These are phyloP conservation scores for Vireo altiloquus DNA, from an alignment of 2,113 vertebrate genomes.

Conservation along the genomic window DNA sequence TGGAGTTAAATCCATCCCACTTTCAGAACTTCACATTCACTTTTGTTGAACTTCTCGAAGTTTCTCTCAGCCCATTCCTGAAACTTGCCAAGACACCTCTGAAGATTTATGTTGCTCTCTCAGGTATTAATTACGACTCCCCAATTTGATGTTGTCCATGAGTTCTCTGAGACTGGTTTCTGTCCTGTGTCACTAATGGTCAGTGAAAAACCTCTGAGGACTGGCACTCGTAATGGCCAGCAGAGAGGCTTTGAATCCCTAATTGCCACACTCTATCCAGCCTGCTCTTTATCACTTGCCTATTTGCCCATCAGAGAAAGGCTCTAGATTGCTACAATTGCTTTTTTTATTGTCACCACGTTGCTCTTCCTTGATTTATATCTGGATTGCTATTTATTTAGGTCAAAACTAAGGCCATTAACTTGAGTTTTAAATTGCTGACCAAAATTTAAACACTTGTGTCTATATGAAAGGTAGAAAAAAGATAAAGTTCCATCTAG, in stretches of 20 bases:
- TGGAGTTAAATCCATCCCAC: background rate
- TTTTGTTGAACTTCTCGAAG: background rate
- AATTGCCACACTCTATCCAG: background rate
- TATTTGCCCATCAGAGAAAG: background rate
- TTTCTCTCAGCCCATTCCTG: background rate
- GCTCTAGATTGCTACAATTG: background rate
- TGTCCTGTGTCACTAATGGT: background rate
- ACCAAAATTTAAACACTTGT: background rate
- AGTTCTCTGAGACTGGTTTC: background rate
- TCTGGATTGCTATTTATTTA: background rate
- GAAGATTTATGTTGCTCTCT: background rate
- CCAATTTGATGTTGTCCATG: background rate
- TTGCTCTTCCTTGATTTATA: background rate
- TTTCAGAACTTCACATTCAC: background rate
- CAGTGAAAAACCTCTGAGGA: background rate
- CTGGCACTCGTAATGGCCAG: background rate
- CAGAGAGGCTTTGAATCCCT: background rate
- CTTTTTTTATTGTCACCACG: background rate
- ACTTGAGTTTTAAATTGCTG: background rate
- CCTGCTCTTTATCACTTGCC: background rate
- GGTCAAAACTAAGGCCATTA: background rate
- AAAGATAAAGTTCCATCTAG: background rate
- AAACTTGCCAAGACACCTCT: background rate
- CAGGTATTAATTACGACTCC: rapidly evolving
- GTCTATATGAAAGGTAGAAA: background rate